Evolutionary conservation across 2,797 vertebrate species (phyloP), one percentile per base, ranked within the genome.

Genomic region (Spinibarbus caldwelli): DNA sequence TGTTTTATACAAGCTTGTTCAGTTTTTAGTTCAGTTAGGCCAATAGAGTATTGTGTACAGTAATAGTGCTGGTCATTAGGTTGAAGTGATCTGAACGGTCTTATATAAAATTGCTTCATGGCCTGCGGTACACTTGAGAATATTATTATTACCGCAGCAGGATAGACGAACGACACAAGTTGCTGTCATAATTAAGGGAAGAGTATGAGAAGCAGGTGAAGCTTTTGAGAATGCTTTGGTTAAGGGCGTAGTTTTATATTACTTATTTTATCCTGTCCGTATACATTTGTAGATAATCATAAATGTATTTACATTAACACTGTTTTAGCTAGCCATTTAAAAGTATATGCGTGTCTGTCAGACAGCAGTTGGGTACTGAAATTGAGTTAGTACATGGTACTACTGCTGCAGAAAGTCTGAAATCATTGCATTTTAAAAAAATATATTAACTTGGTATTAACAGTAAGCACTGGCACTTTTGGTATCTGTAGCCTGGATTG

Each of bases 91-190:
- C 23, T 67, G 9, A 47, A 57, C 38, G 1, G 2, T 70, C 12
- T 62, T 71, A 14, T 47, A 47, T 59, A 43, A 45, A 82, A 34
- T 2, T 21, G 12, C 23, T 76, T 47, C 0, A 26, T 76, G 45
- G 5, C 23, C 57, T 66, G 15, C 29, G n/a, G 43, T 31, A 47
- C 1, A 67, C 15, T 14, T 36, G 41, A 9, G 5, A 54, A 77
- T 52, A 45, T 59, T 47, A 41, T 62, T n/a, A 84, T 68, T 43
- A 59, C 15, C 75, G 0, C 75, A 84, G 75, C 64, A 59, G 64
- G 73, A 54, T 41, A 70, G 45, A 78, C 21, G 7, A 77, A 84
- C 0, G n/a, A 17, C 11, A 41, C 17, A 41, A 34, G 31, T 67
- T 41, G 6, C 15, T 21, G 47, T 84, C 2, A 34, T 41, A 77